A percentile compares a stretch with the other conserved stretches of the same genome.
Evolutionary conservation across 2,888 invertebrate species (phyloP).

Genomic region (Trilocha varians): DNA sequence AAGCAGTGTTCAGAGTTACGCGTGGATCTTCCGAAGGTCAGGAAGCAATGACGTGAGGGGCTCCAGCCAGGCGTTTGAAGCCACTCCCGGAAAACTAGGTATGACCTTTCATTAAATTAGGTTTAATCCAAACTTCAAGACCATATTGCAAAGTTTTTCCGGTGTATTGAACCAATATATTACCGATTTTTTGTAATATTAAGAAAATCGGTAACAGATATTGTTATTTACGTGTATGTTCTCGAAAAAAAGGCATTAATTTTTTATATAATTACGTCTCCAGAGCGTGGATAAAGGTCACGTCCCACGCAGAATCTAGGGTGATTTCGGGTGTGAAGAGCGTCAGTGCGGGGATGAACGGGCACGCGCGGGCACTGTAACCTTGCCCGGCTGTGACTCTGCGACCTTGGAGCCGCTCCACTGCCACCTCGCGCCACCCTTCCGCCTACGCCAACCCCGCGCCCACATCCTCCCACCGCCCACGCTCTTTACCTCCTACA

Average conservation of each 20-base stretch:
- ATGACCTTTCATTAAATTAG: conserved; percentile 2
- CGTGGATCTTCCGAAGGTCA: conserved; percentile 20
- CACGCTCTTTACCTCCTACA: conserved; percentile 52
- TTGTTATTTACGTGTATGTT: conserved; percentile 34
- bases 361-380: conserved; percentile 68
- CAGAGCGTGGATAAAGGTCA: conserved; percentile 69
- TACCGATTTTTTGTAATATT: too few species aligned
- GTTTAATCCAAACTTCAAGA: not conserved
- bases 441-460: conserved; percentile 15
- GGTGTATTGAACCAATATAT: too few species aligned
- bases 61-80: conserved; percentile 16
- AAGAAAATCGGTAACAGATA: conserved; percentile 11
- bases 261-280: conserved; percentile 67
- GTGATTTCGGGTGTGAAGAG: conserved; percentile 49
- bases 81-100: conserved; percentile 19
- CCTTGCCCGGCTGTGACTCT: conserved; percentile 74
- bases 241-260: conserved; percentile 43
- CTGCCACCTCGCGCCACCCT: conserved; percentile 19
- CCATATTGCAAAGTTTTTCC: too few species aligned
- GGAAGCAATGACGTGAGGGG: conserved; percentile 21
- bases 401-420: conserved; percentile 66
- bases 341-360: conserved; percentile 31
- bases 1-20: not conserved
- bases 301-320: conserved; percentile 65
- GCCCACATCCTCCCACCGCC: conserved; percentile 23